Conservation (phyloP, 2,113 vertebrate genomes). For the Zootoca vivipara region DNA sequence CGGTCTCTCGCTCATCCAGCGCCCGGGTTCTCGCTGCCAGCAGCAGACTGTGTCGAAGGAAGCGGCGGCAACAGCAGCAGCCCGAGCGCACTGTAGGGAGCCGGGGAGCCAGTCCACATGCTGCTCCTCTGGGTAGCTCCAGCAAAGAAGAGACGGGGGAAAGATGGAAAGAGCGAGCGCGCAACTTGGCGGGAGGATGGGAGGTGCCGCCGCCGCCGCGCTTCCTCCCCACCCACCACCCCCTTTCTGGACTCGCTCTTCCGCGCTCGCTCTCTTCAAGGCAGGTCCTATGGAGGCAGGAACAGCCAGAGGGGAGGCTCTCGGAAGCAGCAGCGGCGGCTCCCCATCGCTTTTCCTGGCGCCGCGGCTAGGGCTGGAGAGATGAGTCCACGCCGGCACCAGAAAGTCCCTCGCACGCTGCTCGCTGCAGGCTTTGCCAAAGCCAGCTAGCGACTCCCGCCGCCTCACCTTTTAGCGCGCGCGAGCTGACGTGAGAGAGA, state of each 20-base stretch:
- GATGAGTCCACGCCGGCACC: slow-evolving; percentile 8
- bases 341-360: neutral
- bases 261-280: slow-evolving; percentile 11
- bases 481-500: neutral
- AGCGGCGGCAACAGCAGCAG: slow-evolving; percentile 27
- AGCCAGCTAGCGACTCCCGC: neutral
- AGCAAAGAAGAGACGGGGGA: slow-evolving; percentile 3
- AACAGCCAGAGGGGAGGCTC: slow-evolving; percentile 28
- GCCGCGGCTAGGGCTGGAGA: neutral
- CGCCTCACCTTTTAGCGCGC: neutral
- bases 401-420: neutral
- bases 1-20: slow-evolving; percentile 50
- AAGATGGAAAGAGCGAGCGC: slow-evolving; percentile 35
- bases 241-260: neutral
- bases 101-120: slow-evolving; percentile 68
- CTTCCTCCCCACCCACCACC: neutral
- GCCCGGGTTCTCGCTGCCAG: slow-evolving; percentile 56
- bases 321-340: neutral
- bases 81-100: slow-evolving; percentile 43
- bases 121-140: slow-evolving; percentile 59
- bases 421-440: neutral
- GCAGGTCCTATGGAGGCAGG: neutral
- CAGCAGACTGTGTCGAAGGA: slow-evolving; percentile 49
- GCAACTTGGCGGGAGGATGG: slow-evolving; percentile 18
- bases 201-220: neutral